Conservation (phyloP, 2,113 vertebrate species). For the Lanius collurio region DNA sequence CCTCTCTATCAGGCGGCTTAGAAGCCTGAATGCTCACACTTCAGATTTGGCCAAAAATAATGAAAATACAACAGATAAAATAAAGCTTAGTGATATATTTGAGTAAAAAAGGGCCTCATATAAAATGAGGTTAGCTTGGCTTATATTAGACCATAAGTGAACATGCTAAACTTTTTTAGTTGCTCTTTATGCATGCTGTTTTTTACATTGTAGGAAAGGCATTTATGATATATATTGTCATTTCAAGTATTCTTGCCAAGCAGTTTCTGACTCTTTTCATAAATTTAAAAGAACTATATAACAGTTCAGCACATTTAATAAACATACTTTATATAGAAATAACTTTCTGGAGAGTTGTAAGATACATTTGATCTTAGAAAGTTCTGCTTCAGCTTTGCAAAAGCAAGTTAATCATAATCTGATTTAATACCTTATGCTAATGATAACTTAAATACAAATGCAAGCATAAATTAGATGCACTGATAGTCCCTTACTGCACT, state of each 20-base stretch:
- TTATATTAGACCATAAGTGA: slow-evolving; percentile 37
- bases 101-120: slow-evolving; percentile 36
- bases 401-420: slow-evolving; percentile 69
- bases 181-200: slow-evolving; percentile 33
- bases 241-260: slow-evolving; percentile 63
- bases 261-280: slow-evolving; percentile 65
- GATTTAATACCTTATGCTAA: slow-evolving; percentile 72
- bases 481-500: slow-evolving; percentile 53
- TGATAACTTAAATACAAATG: slow-evolving; percentile 69
- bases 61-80: slow-evolving; percentile 66
- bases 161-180: slow-evolving; percentile 23
- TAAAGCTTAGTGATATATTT: slow-evolving; percentile 47
- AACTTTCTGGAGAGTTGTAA: slow-evolving; percentile 69
- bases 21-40: slow-evolving; percentile 27
- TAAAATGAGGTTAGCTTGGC: slow-evolving; percentile 66
- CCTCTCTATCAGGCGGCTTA: slow-evolving; percentile 19
- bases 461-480: slow-evolving; percentile 64
- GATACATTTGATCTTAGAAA: slow-evolving; percentile 69
- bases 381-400: slow-evolving; percentile 71
- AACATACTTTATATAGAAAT: slow-evolving; percentile 78
- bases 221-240: slow-evolving; percentile 59
- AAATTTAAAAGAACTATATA: slow-evolving; percentile 70
- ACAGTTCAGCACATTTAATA: slow-evolving; percentile 70
- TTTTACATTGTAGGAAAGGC: slow-evolving; percentile 34
- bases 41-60: slow-evolving; percentile 64